Conservation (phyloP, 92 coral and sea anemone genomes). For the Blastomussa wellsi region DNA sequence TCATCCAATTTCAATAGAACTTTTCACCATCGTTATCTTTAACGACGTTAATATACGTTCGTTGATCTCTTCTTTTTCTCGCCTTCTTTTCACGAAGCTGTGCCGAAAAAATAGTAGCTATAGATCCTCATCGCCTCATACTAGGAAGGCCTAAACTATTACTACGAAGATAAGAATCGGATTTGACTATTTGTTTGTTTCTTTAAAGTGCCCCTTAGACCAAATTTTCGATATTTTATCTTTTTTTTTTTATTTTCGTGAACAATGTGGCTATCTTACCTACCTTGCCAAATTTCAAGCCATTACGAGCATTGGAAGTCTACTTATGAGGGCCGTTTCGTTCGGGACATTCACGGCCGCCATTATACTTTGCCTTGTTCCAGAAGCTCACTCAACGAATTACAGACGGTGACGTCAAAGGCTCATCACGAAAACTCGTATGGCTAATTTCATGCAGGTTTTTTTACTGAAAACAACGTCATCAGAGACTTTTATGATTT, state of each 20-base stretch:
- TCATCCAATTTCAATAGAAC: too few species aligned
- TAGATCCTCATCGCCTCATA: too few species aligned
- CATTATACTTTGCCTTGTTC: constrained; percentile 17
- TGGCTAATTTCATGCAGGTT: background rate
- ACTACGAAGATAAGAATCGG: too few species aligned
- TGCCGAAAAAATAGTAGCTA: too few species aligned
- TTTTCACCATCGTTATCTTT: too few species aligned
- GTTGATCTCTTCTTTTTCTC: too few species aligned
- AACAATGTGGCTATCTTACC: too few species aligned
- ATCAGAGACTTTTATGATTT: background rate
- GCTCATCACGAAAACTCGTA: constrained; percentile 5
- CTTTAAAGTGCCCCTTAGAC: constrained; percentile 4
- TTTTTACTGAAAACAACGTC: background rate
- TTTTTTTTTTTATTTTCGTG: background rate
- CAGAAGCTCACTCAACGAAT: background rate
- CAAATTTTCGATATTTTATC: background rate
- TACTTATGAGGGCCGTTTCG: background rate
- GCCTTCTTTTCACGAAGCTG: too few species aligned
- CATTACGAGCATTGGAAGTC: background rate
- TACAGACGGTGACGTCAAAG: background rate
- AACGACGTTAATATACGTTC: too few species aligned
- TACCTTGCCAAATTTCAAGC: background rate
- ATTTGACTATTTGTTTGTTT: too few species aligned
- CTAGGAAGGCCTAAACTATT: too few species aligned
- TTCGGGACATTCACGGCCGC: constrained; percentile 14